Base-by-base conservation (phyloP, 2,888 invertebrate species). In the Eilema sororculum region DNA sequence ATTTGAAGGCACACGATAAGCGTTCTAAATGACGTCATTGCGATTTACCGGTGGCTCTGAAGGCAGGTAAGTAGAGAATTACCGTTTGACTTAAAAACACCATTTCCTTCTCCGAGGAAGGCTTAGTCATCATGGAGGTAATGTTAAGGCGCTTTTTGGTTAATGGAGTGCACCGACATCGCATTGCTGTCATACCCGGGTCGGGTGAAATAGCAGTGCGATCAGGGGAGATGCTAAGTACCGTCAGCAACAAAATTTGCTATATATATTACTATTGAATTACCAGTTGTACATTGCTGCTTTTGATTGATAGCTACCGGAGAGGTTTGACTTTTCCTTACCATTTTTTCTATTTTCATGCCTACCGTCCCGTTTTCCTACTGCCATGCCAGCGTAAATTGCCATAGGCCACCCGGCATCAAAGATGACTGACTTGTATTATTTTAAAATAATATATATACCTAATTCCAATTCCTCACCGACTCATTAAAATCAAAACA, bases 151-250 rank as follows among this genome's bases (percentile, higher is more conserved):
- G 63, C n/a, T 22, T 30, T 46, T 13, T 63, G 58, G 24, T 68
- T 68, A 68, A 68, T 68, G 68, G 63, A 63, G 63, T 57, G 63
- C 58, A 58, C 20, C 24, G 22, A 41, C n/a, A 28, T 28, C 46
- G 28, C 1, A 25, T 5, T 65, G n/a, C n/a, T 22, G 56, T 28
- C 41, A 66, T 37, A 28, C 41, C 28, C 58, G 20, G 41, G 4
- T 52, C 8, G 52, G n/a, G n/a, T 52, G n/a, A 52, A n/a, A 52
- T 52, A 20, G n/a, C 20, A 8, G 9, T 20, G 20, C 20, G 20
- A 20, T 52, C 20, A n/a, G 52, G n/a, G 5, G 6, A 1, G 16
- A 9, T n/a, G 2, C 20, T 52, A 52, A 9, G 52, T 52, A 52
- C 46, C 3, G 16, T 20, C 6, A 5, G 16, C 6, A 20, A 5